Percentiles rank a stretch among this genome's conserved stretches.
Conservation (phyloP, 1,140 invertebrate species). For the Pseudachorutes palmiensis region DNA sequence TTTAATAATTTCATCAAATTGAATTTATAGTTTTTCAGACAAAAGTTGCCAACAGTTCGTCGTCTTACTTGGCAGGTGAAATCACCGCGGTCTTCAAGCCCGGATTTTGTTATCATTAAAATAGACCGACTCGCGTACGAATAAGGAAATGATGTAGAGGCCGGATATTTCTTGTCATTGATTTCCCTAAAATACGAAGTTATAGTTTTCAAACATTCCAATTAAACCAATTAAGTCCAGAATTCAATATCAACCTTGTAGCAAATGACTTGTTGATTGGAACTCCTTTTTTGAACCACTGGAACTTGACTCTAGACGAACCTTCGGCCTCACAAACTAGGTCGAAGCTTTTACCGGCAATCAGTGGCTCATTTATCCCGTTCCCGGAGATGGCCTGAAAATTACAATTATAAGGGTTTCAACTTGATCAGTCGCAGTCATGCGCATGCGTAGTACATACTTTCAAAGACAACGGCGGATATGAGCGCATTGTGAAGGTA, state of each 20-base stretch:
- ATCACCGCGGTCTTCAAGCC: slow-evolving; percentile 18
- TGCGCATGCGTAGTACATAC: too few relatives aligned
- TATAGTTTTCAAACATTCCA: too few relatives aligned
- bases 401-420: too few relatives aligned
- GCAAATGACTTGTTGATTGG: slow-evolving; percentile 29
- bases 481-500: slow-evolving; percentile 13
- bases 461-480: slow-evolving; percentile 13
- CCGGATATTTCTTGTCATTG: neutral
- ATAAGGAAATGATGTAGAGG: neutral
- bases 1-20: too few relatives aligned
- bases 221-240: too few relatives aligned
- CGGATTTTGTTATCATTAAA: slow-evolving; percentile 20
- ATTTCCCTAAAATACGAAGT: neutral
- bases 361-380: too few relatives aligned
- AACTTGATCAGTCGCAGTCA: too few relatives aligned
- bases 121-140: slow-evolving; percentile 20
- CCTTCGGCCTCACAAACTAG: slow-evolving; percentile 21
- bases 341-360: slow-evolving; percentile 17
- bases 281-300: slow-evolving; percentile 31
- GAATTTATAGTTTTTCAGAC: too few relatives aligned
- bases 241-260: slow-evolving; percentile 27
- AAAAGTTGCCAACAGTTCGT: slow-evolving; percentile 1
- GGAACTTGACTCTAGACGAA: slow-evolving; percentile 20
- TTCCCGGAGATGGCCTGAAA: too few relatives aligned
- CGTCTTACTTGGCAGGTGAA: slow-evolving; percentile 31